phyloP scores from a whole-genome alignment of 2,113 vertebrate species.

The Gymnocephalus cernua region DNA sequence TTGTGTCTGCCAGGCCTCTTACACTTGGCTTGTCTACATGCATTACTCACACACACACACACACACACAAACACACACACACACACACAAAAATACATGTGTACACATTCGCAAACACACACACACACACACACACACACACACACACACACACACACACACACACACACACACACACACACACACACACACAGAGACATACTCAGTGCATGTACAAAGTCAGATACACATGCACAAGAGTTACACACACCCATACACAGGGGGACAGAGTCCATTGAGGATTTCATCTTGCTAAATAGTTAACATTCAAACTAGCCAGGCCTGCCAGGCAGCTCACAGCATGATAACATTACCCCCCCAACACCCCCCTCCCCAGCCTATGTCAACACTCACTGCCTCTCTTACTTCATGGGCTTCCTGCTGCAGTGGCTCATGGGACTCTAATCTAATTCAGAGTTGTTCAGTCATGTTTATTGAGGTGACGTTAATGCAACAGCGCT shows the following conservation, averaged over 20 bases:
- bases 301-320: constrained; percentile 54
- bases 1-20: constrained; percentile 81
- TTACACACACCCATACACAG: constrained; percentile 19
- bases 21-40: constrained; percentile 81
- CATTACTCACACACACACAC: constrained; percentile 70
- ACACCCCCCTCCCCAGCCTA: too few relatives aligned
- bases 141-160: constrained; percentile 8
- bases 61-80: constrained; percentile 22
- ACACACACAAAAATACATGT: constrained; percentile 2
- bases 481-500: constrained; percentile 50
- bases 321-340: constrained; percentile 44
- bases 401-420: constrained; percentile 34
- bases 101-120: constrained; percentile 15
- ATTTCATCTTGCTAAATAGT: constrained; percentile 60
- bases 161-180: constrained; percentile 7
- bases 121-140: constrained; percentile 37
- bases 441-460: constrained; percentile 56
- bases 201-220: constrained; percentile 16
- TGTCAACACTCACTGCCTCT: background rate
- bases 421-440: constrained; percentile 50
- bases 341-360: constrained; percentile 40
- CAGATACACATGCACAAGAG: constrained; percentile 10
- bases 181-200: constrained; percentile 13
- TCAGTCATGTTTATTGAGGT: constrained; percentile 59
- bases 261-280: constrained; percentile 35